Percentiles rank a stretch among this genome's conserved stretches.
These are phyloP conservation scores for Caenorhabditis becei DNA, from an alignment of 2,888 invertebrate genomes.

Conservation along the genomic window DNA sequence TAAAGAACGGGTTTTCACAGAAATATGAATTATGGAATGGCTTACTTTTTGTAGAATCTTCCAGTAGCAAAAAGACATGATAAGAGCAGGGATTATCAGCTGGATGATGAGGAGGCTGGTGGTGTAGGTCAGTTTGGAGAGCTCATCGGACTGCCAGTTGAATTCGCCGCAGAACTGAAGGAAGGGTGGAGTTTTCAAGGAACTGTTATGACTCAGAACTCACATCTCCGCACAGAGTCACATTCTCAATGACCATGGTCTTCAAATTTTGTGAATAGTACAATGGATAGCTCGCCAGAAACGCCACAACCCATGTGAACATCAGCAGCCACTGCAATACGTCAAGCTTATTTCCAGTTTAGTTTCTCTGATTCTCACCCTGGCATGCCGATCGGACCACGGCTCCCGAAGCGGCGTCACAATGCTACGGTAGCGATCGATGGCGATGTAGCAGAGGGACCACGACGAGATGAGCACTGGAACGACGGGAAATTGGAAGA, in stretches of 20 bases:
- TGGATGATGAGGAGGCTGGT: conserved; percentile 75
- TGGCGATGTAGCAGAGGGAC: conserved; percentile 97
- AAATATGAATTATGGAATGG: background rate
- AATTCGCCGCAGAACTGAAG: conserved; percentile 80
- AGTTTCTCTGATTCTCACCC: too few species aligned
- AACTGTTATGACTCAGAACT: too few species aligned
- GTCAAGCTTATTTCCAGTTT: too few species aligned
- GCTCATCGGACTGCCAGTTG: conserved; percentile 71
- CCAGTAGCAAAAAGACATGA: conserved; percentile 81
- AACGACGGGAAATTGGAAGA: conserved; percentile 52
- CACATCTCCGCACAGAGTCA: conserved; percentile 77
- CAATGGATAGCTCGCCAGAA: conserved; percentile 76
- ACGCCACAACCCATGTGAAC: conserved; percentile 75
- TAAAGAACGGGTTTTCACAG: conserved; percentile 29
- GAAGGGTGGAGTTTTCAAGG: background rate
- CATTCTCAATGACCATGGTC: conserved; percentile 73
- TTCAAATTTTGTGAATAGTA: conserved; percentile 77
- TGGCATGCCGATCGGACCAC: conserved; percentile 75
- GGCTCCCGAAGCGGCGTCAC: conserved; percentile 80
- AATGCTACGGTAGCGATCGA: conserved; percentile 89
- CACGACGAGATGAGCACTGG: conserved; percentile 97
- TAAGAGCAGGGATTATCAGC: conserved; percentile 76
- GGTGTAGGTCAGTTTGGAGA: conserved; percentile 68
- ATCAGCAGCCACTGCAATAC: conserved; percentile 72
- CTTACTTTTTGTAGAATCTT: conserved; percentile 80